A percentile compares a stretch with the other conserved stretches of the same genome.
Evolutionary conservation across 2,113 vertebrate genomes (phyloP).

Genomic region (Solea senegalensis): DNA sequence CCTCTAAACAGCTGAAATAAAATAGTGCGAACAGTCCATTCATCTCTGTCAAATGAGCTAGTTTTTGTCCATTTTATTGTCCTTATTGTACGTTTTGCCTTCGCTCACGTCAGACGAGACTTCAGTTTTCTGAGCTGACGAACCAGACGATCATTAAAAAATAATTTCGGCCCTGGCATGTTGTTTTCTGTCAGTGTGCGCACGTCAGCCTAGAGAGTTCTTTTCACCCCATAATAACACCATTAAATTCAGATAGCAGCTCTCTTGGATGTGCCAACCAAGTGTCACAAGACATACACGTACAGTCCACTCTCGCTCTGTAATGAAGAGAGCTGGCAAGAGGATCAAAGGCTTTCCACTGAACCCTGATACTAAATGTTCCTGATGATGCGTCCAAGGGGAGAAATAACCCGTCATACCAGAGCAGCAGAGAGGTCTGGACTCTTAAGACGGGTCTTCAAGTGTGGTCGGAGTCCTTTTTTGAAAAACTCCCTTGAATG

Average conservation of each 20-base stretch:
- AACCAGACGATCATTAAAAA: background rate
- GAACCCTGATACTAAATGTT: slow-evolving; percentile 77
- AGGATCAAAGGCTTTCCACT: slow-evolving; percentile 74
- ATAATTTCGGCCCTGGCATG: background rate
- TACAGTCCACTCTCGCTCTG: slow-evolving; percentile 40
- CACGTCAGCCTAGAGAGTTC: slow-evolving; percentile 13
- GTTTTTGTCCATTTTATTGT: background rate
- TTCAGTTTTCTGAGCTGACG: background rate
- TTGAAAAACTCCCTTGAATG: slow-evolving; percentile 29
- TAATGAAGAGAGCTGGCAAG: slow-evolving; percentile 65
- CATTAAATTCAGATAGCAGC: slow-evolving; percentile 37
- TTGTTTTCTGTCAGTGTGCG: background rate
- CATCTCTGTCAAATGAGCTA: background rate
- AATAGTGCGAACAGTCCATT: too few species aligned
- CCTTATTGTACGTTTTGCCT: background rate
- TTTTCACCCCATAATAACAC: slow-evolving; percentile 18
- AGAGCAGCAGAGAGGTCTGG: slow-evolving; percentile 44
- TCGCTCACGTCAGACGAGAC: background rate
- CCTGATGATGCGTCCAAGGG: slow-evolving; percentile 67
- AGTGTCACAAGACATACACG: slow-evolving; percentile 44
- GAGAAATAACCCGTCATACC: slow-evolving; percentile 58
- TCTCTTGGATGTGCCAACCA: slow-evolving; percentile 7
- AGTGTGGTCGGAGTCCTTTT: slow-evolving; percentile 2
- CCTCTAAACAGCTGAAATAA: too few species aligned
- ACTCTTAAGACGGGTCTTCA: slow-evolving; percentile 38